Evolutionary conservation across 2,113 vertebrate species (phyloP).

Genomic region (Gambusia holbrooki): DNA sequence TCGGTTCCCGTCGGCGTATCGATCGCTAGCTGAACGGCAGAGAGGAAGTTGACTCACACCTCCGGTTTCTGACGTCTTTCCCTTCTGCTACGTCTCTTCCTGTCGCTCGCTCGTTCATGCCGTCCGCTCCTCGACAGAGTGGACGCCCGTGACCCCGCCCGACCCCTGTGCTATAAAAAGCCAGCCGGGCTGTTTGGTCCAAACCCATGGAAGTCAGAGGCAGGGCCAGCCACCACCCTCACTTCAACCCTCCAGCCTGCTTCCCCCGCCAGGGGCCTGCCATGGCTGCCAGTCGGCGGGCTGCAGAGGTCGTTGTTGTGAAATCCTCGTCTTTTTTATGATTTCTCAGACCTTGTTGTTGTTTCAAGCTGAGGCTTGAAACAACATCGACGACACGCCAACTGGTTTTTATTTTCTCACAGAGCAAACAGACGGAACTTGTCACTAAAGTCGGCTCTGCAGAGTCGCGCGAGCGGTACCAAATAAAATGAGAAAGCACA

Average conservation of each 20-base stretch:
- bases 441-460: too few species aligned
- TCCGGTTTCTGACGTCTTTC: constrained; percentile 22
- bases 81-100: constrained; percentile 25
- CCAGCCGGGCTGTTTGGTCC: constrained; percentile 57
- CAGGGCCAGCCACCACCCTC: constrained; percentile 62
- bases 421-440: too few species aligned
- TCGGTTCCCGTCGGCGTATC: constrained; percentile 15
- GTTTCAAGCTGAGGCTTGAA: constrained; percentile 23
- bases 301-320: constrained; percentile 40
- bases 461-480: too few species aligned
- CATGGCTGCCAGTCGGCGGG: too few species aligned
- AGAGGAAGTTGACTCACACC: not conserved
- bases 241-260: constrained; percentile 55
- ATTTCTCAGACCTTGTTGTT: constrained; percentile 38
- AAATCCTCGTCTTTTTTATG: constrained; percentile 47
- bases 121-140: constrained; percentile 44
- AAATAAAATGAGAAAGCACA: too few species aligned
- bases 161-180: constrained; percentile 77
- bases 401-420: too few species aligned
- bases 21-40: constrained; percentile 21
- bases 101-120: constrained; percentile 33
- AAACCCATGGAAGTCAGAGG: constrained; percentile 71
- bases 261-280: constrained; percentile 61
- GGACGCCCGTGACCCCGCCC: constrained; percentile 69
- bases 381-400: too few species aligned